Base-by-base conservation (phyloP, 2,113 vertebrate genomes). In the Melanocharis versteri region DNA sequence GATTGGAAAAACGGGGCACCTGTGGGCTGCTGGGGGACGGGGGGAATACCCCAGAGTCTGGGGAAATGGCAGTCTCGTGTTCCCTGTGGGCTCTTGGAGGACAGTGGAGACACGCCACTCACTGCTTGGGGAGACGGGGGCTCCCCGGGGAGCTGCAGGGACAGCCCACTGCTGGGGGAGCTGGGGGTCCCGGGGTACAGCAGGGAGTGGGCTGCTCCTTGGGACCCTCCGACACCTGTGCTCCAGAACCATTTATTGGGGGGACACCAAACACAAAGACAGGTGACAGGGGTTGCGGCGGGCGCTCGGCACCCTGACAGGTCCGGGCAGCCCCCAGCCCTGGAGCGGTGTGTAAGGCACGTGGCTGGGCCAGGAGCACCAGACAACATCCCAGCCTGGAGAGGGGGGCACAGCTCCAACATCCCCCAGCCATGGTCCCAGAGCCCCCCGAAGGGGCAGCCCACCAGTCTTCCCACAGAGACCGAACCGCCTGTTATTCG, bases 101-200 rank as follows among this genome's bases (percentile, higher is more conserved):
- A 39, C 28, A 40, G 7, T 3, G 40, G 7, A 4, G 40, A 35
- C 35, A 18, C 31, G 20, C 20, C 28, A 13, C 11, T 12, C 26
- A 2, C 6, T 4, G n/a, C 18, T 2, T 2, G 15, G 44, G 33
- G 15, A 7, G 12, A 30, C 0, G 1, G 22, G 18, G 64, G 18
- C 33, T 7, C 20, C 10, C 15, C 3, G 9, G 39, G 47, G 22
- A 7, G 9, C 6, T 2, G n/a, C 0, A 9, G 19, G 47, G 16
- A 35, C 47, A 37, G 45, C 45, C 15, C 24, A 0, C 4, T 2
- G 50, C 35, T 11, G 6, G 10, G 44, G n/a, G 13, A 54, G 18
- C 44, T 0, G 6, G 20, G 50, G 19, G 21, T 33, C 15, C 20
- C 1, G 19, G 62, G n/a, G 13, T 6, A 5, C 4, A 6, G 45